phyloP scores from a whole-genome alignment of 2,113 vertebrate genomes.

The Noctilio leporinus region DNA sequence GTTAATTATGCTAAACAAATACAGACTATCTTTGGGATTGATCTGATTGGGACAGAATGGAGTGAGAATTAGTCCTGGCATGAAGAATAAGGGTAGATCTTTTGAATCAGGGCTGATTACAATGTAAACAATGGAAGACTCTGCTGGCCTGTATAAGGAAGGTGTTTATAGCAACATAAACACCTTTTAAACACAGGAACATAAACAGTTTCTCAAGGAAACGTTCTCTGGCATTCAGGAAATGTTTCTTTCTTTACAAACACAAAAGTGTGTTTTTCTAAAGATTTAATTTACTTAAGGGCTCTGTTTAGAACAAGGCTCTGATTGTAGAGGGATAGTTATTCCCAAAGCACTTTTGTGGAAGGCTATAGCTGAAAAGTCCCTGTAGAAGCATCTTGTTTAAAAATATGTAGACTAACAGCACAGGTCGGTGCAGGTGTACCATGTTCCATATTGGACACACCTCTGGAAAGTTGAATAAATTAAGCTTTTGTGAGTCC shows the following conservation, averaged over 20 bases:
- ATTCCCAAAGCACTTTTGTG: conserved; percentile 40
- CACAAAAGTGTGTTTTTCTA: conserved; percentile 66
- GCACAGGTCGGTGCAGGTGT: conserved; percentile 26
- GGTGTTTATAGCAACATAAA: conserved; percentile 73
- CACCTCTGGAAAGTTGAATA: neutral
- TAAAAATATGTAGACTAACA: conserved; percentile 12
- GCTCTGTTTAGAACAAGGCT: conserved; percentile 60
- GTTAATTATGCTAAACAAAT: neutral
- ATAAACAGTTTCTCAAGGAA: conserved; percentile 73
- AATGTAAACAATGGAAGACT: conserved; percentile 58
- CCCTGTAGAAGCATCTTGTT: conserved; percentile 45
- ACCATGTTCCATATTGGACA: neutral
- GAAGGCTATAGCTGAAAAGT: conserved; percentile 12
- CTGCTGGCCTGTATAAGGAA: conserved; percentile 31
- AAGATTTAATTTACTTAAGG: conserved; percentile 66
- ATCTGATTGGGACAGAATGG: conserved; percentile 17
- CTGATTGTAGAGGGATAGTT: conserved; percentile 56
- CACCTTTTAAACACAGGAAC: conserved; percentile 64
- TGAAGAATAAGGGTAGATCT: conserved; percentile 21
- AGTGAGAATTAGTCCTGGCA: neutral
- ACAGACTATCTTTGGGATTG: neutral
- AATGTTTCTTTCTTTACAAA: conserved; percentile 70
- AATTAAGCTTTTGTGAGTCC: conserved; percentile 11
- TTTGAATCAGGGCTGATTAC: conserved; percentile 47
- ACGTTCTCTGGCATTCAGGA: conserved; percentile 62